Percentiles rank a stretch among this genome's conserved stretches.
These are phyloP conservation scores for Oostethus manadensis DNA, from an alignment of 2,113 vertebrate species.

Conservation along the genomic window DNA sequence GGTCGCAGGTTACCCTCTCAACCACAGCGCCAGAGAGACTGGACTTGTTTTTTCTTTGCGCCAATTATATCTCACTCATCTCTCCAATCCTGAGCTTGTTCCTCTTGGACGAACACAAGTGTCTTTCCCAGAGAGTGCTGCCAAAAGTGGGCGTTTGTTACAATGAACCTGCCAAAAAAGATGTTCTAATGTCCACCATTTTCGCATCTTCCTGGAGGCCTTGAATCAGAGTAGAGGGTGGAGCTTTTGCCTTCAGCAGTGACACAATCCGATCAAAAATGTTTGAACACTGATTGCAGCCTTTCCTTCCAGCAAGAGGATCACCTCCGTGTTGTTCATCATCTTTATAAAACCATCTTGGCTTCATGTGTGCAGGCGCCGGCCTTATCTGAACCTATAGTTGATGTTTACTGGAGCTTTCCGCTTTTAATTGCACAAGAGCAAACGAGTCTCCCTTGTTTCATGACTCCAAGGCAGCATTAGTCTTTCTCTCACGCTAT, in stretches of 20 bases:
- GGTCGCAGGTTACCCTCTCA: neutral
- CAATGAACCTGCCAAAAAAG: conserved; percentile 49
- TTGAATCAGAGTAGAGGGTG: conserved; percentile 1
- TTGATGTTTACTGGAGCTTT: conserved; percentile 19
- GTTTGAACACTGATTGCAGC: conserved; percentile 30
- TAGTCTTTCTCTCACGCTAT: neutral
- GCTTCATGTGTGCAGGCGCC: conserved; percentile 34
- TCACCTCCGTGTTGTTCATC: conserved; percentile 24
- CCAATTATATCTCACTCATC: conserved; percentile 38
- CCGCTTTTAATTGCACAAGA: conserved; percentile 13
- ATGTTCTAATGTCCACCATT: conserved; percentile 11
- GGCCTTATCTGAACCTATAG: conserved; percentile 28
- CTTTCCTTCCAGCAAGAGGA: conserved; percentile 4
- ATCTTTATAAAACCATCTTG: neutral
- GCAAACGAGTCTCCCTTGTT: neutral
- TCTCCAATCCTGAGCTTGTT: conserved; percentile 20
- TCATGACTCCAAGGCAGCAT: conserved; percentile 22
- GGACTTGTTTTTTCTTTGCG: conserved; percentile 20
- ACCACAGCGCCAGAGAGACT: neutral
- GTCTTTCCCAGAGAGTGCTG: conserved; percentile 24
- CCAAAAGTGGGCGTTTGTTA: conserved; percentile 30
- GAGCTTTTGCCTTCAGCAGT: conserved; percentile 25
- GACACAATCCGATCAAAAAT: conserved; percentile 21
- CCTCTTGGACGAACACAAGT: conserved; percentile 32
- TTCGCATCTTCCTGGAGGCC: neutral